Base-by-base conservation (phyloP, 2,113 vertebrate species). In the Chascanopsetta lugubris region DNA sequence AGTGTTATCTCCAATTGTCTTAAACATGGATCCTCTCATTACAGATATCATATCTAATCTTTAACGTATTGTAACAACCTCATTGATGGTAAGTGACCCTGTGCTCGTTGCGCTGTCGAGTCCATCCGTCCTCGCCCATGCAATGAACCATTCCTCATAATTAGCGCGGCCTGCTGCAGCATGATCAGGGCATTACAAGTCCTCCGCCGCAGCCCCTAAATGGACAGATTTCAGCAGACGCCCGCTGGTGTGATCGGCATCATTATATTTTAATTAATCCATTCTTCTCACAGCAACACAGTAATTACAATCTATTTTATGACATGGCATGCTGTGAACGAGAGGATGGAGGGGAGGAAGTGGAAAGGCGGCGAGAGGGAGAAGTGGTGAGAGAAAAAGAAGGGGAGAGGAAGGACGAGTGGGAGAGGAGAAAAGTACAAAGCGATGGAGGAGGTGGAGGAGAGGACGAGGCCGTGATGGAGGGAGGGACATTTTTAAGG, bases 261-360 rank as follows among this genome's bases (percentile, higher is more conserved):
- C 88, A 85, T 90, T 87, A 87, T 87, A 88, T 90, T 90, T 90
- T 89, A 90, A 91, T 92, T 91, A 86, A 90, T 87, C 84, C 80
- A 84, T 88, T 91, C 87, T 89, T 89, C 85, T 90, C 85, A 65
- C 85, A 86, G 84, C 82, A 86, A 89, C 84, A 83, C 80, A 84
- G 85, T 79, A 89, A 90, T 91, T 92, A 86, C 76, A 88, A 85
- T 89, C 77, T 86, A 85, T 87, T 91, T 90, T 82, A 87, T 76
- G 69, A 79, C 67, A 67, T 12, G 22, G 50, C 86, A 75, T 72
- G 84, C 85, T 85, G 86, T 0, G 76, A 82, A 78, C 77, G 67
- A 83, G 22, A 43, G 79, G 70, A 74, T 51, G 61, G 59, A 65
- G n/a, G 69, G 61, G 43, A 77, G 62, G n/a, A 36, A 77, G 82